phyloP scores from a whole-genome alignment of 1,140 invertebrate species.

The Parapsyche elsis region DNA sequence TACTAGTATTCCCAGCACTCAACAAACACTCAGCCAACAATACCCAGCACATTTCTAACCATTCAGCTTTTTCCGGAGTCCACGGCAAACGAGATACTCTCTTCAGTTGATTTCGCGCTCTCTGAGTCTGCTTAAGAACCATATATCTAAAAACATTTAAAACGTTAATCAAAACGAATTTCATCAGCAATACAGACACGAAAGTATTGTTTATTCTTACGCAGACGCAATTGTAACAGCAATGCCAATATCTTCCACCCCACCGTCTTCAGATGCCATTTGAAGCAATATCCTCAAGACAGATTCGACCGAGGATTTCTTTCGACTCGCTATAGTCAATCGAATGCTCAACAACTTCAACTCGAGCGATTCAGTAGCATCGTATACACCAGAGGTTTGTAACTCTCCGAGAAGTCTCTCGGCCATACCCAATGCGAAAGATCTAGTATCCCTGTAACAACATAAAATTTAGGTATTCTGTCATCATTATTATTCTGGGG shows the following conservation, averaged over 20 bases:
- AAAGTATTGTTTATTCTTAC: constrained; percentile 56
- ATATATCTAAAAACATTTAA: constrained; percentile 69
- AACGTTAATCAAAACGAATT: neutral
- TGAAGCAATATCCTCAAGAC: constrained; percentile 86
- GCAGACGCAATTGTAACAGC: constrained; percentile 90
- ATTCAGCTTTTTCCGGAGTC: constrained; percentile 95
- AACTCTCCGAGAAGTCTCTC: constrained; percentile 82
- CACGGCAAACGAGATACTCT: constrained; percentile 87
- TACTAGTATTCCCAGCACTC: constrained; percentile 84
- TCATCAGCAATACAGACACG: neutral
- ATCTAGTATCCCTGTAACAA: constrained; percentile 73
- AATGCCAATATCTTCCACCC: constrained; percentile 85
- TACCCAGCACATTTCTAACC: constrained; percentile 94
- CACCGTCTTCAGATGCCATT: constrained; percentile 75
- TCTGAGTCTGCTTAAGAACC: constrained; percentile 88
- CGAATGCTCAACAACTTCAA: constrained; percentile 84
- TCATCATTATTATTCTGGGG: neutral
- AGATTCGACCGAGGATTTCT: constrained; percentile 86
- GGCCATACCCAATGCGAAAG: constrained; percentile 83
- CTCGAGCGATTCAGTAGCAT: constrained; percentile 71
- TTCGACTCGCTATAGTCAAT: constrained; percentile 83
- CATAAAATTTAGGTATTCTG: neutral
- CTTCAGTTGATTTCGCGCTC: constrained; percentile 93
- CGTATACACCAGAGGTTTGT: constrained; percentile 67
- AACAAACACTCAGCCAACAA: constrained; percentile 79